Evolutionary conservation across 2,888 invertebrate species (phyloP), one percentile per base, ranked within the genome.

Genomic region (Eupsilia transversa): DNA sequence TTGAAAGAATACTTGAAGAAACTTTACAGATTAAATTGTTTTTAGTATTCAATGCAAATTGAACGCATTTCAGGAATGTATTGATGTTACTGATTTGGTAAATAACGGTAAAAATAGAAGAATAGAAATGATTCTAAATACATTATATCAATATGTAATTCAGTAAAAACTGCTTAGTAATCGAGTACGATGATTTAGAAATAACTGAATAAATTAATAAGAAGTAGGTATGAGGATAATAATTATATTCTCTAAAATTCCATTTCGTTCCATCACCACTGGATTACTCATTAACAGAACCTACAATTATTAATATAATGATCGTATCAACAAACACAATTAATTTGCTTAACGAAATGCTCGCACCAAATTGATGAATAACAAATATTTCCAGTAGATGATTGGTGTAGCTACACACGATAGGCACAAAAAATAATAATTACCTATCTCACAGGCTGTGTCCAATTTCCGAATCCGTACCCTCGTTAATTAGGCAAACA

Each of bases 361-460:
- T 74, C 63, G 60, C 64, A 56, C 64, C 73, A 77, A 85, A 78
- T 73, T 78, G 78, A 74, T 78, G 71, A 74, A 72, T 56, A 66
- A 61, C 79, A 84, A 86, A 86, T 84, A 84, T 86, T 86, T 81
- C 72, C 77, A 49, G 49, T 54, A 81, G 76, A 64, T 83, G 81
- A 86, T 86, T 86, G 77, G 72, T 73, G 30, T 71, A 57, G 68
- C 56, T 57, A 77, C 72, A 67, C 57, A 66, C 68, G 79, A 27
- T 52, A n/a, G 46, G 54, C 67, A 60, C 23, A 52, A 57, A 76
- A 72, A 82, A 79, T n/a, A n/a, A 79, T 74, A 77, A 80, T 82
- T 79, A 79, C 63, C 66, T 57, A 74, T 72, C 61, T 56, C 60
- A 69, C 67, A 43, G 63, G 17, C 60, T 69, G 64, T 69, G 64